phyloP scores from a whole-genome alignment of 2,113 vertebrate genomes.

The Solea solea region DNA sequence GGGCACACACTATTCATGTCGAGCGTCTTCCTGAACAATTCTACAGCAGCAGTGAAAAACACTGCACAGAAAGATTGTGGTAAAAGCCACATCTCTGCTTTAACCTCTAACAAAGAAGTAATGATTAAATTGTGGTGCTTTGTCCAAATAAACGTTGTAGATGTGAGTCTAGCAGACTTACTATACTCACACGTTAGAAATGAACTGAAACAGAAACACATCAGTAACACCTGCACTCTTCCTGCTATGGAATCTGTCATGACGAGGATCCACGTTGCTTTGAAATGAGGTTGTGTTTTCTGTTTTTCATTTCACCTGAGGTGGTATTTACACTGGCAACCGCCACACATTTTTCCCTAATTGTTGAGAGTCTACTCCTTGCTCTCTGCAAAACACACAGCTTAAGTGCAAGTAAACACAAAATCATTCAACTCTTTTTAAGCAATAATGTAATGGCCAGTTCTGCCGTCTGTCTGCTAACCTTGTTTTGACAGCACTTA shows the following conservation, averaged over 20 bases:
- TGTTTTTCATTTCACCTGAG: not conserved
- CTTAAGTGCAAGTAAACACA: not conserved
- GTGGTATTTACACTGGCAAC: not conserved
- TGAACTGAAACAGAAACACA: not conserved
- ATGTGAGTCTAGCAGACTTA: not conserved
- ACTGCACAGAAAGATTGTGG: not conserved
- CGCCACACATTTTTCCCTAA: not conserved
- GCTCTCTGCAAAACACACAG: not conserved
- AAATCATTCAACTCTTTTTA: not conserved
- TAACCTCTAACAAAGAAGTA: not conserved
- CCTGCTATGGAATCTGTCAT: not conserved
- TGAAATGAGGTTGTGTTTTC: not conserved
- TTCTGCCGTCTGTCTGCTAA: not conserved
- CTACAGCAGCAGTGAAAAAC: not conserved
- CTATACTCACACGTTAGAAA: not conserved
- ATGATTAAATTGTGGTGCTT: not conserved
- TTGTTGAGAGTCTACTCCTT: not conserved
- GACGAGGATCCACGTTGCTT: not conserved
- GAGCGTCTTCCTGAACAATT: not conserved
- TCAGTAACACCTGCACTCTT: not conserved
- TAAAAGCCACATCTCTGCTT: not conserved
- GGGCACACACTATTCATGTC: not conserved
- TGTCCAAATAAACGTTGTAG: not conserved
- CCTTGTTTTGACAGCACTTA: constrained; percentile 1
- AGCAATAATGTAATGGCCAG: not conserved